Base-by-base conservation (phyloP, 2,113 vertebrate species). In the Vulpes vulpes region DNA sequence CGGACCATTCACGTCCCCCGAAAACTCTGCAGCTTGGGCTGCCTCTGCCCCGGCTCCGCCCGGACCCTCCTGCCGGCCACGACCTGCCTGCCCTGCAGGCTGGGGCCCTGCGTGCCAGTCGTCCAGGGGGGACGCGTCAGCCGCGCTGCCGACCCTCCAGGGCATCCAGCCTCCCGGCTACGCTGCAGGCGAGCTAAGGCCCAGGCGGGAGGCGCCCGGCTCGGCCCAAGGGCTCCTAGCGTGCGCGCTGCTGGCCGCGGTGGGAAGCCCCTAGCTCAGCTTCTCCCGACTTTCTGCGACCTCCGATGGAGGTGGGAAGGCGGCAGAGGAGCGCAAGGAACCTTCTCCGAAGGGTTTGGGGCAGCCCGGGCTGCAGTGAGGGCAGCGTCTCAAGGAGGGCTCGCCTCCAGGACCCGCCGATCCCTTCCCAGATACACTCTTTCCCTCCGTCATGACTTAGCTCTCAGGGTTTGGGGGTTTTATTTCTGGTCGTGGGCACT, bases 401-500 rank as follows among this genome's bases (percentile, higher is more conserved):
- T 78, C 1, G 0, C 38, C 27, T 30, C 90, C 17, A 23, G 43
- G 25, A 38, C 67, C 53, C 17, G 1, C 71, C 0, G 1, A 25
- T 65, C 32, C 71, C 73, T 64, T 78, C 2, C 0, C 53, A 35
- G 30, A 6, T 55, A 25, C 38, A 78, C 11, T 60, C 83, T 89
- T 90, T 83, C 22, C 6, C 79, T 90, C 57, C 3, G 0, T n/a
- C 73, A 71, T 57, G n/a, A 89, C 43, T 94, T 89, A 71, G 69
- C 82, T 86, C 16, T 55, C 23, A 76, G 4, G 49, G 55, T 32
- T 85, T 88, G 27, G 53, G 43, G 7, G 7, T 96, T 97, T 96
- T 92, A 95, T 80, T 97, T 98, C 81, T 94, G 49, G 12, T 89
- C 23, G 0, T 55, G 49, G 69, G 22, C 53, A 74, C 35, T 91